Evolutionary conservation across 35 echinoderm and acorn worm species (phyloP), one percentile per base, ranked within the genome.

Genomic region (Acanthaster planci): DNA sequence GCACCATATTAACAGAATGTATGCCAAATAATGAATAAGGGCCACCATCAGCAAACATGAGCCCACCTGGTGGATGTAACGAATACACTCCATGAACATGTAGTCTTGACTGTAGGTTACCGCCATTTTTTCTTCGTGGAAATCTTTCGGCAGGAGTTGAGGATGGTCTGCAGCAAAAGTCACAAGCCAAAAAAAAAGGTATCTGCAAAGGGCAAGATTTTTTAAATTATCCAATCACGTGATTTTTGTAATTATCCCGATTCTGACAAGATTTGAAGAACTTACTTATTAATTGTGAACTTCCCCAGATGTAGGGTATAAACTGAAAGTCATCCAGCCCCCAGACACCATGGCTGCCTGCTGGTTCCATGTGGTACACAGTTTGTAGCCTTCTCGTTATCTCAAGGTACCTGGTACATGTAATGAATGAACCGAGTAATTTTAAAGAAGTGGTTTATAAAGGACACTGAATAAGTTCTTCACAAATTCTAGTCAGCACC

Each of bases 241-340:
- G 42, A 47, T 47, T 47, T n/a, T 7, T 58, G 1, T 21, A 21
- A 58, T 23, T 12, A 58, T 21, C 52, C 10, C 55, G 4, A 58
- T 21, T 12, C 55, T 5, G 26, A 26, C 56, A 59, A 59, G 56
- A 18, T 59, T 40, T 77, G 18, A 12, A 57, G 21, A n/a, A 21
- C 82, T 90, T 78, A 99, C 96, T 86, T 55, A 86, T 51, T n/a
- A 99, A 82, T 26, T 99, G 96, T 72, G 96, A 81, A 76, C 96
- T 99, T 19, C 92, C 96, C 96, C 96, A 99, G 21, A 91, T 89
- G 47, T 91, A 99, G 0, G 96, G 96, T 42, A 99, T 78, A 89
- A 99, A 99, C 83, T 99, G 96, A 77, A 94, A 94, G 78, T 99
- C 96, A 94, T 99, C 96, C 8, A 99, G 81, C 0, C 96, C 96